Evolutionary conservation across 1,140 invertebrate species (phyloP).

Genomic region (Acromyrmex heyeri): DNA sequence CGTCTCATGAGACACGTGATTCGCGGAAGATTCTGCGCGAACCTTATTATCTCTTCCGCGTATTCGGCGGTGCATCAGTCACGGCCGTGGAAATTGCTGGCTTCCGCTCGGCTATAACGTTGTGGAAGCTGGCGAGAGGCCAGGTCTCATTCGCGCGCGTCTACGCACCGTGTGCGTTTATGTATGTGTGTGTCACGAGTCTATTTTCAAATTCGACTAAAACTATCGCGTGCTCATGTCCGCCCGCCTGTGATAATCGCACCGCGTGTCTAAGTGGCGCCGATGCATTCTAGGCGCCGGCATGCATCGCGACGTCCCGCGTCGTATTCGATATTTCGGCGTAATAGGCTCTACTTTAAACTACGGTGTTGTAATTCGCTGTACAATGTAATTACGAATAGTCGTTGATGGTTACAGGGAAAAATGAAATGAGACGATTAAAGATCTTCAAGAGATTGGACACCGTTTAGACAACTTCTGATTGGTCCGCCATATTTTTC

Average conservation of each 20-base stretch:
- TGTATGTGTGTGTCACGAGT: slow-evolving; percentile 43
- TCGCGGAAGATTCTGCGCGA: slow-evolving; percentile 41
- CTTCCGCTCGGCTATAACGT: slow-evolving; percentile 43
- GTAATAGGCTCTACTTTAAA: neutral
- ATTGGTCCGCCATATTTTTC: too few relatives aligned
- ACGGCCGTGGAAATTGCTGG: slow-evolving; percentile 60
- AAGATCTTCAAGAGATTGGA: too few relatives aligned
- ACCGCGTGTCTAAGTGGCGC: slow-evolving; percentile 46
- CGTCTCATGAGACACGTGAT: slow-evolving; percentile 43
- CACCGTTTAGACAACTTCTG: too few relatives aligned
- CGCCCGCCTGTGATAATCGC: slow-evolving; percentile 41
- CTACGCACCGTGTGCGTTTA: neutral
- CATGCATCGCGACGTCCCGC: slow-evolving; percentile 17
- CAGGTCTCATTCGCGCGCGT: slow-evolving; percentile 19
- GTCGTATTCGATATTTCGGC: slow-evolving; percentile 24
- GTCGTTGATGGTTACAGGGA: neutral
- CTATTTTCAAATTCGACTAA: slow-evolving; percentile 68
- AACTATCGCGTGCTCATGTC: slow-evolving; percentile 45
- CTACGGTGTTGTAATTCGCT: neutral
- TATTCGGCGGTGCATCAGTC: slow-evolving; percentile 61
- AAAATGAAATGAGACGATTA: neutral
- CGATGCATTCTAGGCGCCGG: slow-evolving; percentile 29
- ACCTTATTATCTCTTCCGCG: slow-evolving; percentile 57
- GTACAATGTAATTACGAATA: neutral
- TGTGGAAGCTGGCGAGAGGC: slow-evolving; percentile 55